Conservation (phyloP, 2,113 vertebrate genomes). For the Tamias sibiricus region DNA sequence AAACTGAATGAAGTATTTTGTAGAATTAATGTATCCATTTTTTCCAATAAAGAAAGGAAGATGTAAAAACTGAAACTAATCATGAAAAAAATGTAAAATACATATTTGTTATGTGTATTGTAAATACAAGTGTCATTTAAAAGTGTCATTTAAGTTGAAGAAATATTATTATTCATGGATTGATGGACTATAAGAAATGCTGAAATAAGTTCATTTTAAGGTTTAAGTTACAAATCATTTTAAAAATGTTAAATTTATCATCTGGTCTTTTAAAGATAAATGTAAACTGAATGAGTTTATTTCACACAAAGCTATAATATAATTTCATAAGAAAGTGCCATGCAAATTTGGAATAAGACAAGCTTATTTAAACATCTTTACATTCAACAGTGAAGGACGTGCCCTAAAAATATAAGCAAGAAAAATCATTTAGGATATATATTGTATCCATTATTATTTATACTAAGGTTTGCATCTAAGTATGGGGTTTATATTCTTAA, state of each 20-base stretch:
- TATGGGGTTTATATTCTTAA: not conserved
- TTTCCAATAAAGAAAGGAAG: not conserved
- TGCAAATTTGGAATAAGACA: slow-evolving; percentile 69
- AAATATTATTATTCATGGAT: slow-evolving; percentile 31
- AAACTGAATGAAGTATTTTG: not conserved
- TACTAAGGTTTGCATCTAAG: not conserved
- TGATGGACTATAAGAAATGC: not conserved
- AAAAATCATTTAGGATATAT: not conserved
- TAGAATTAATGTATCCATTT: not conserved
- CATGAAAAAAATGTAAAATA: not conserved
- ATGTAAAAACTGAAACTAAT: not conserved
- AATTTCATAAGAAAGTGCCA: slow-evolving; percentile 75
- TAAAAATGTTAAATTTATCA: slow-evolving; percentile 71
- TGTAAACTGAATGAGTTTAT: slow-evolving; percentile 72
- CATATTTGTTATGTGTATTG: slow-evolving; percentile 5
- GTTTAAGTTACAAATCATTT: slow-evolving; percentile 63
- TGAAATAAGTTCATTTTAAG: slow-evolving; percentile 56
- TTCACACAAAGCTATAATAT: slow-evolving; percentile 72
- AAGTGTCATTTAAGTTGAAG: slow-evolving; percentile 37
- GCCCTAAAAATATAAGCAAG: not conserved
- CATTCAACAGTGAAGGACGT: slow-evolving; percentile 65
- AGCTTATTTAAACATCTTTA: slow-evolving; percentile 59
- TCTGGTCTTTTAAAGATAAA: slow-evolving; percentile 79
- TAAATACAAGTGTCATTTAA: slow-evolving; percentile 34
- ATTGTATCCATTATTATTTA: slow-evolving; percentile 3